phyloP scores from a whole-genome alignment of 2,113 vertebrate genomes.

The Malaclemys terrapin region DNA sequence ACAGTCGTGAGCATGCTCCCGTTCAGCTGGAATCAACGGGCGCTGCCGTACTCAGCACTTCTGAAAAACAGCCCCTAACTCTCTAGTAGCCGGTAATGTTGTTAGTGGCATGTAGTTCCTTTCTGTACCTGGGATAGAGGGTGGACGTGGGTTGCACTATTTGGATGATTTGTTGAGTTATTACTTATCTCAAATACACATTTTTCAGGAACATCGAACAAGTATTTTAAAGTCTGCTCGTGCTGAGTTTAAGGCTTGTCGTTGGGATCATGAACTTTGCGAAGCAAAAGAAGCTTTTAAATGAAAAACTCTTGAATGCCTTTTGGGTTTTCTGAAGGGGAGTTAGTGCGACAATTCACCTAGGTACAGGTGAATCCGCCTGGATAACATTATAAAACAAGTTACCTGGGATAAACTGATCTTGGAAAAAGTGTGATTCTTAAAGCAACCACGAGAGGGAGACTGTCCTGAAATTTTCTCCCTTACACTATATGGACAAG shows the following conservation, averaged over 20 bases:
- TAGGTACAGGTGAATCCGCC: background rate
- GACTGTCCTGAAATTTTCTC: background rate
- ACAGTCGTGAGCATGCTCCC: background rate
- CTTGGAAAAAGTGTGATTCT: background rate
- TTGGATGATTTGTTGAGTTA: background rate
- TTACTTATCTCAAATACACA: no score
- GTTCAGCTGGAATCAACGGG: background rate
- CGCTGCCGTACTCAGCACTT: accelerated
- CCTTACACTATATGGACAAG: background rate
- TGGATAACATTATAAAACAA: background rate
- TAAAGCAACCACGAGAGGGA: background rate
- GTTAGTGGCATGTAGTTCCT: background rate
- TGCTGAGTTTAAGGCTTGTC: background rate
- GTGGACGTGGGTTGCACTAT: background rate
- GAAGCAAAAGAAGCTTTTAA: background rate
- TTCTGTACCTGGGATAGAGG: background rate
- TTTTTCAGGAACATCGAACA: no score
- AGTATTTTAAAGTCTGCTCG: background rate
- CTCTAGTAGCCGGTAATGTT: background rate
- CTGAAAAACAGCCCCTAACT: background rate
- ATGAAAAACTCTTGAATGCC: background rate
- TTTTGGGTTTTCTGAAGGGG: background rate
- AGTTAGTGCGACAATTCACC: background rate
- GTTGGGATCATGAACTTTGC: background rate
- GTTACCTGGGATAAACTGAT: background rate